Conservation (phyloP, 2,113 vertebrate genomes). For the Siniperca knerii region DNA sequence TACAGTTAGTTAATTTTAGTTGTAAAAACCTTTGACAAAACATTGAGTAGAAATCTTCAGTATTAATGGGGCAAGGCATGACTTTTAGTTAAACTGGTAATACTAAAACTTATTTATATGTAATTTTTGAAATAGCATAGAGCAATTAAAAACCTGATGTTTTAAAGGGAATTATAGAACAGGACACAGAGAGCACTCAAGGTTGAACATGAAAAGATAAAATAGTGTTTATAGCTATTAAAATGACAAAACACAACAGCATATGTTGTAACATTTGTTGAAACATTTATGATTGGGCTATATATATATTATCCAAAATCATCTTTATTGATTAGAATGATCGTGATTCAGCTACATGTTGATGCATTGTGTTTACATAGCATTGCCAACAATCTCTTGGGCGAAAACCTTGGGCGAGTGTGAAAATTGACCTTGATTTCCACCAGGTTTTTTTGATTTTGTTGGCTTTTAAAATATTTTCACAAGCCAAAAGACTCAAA, state of each 20-base stretch:
- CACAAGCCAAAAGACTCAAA: neutral
- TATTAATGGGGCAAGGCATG: neutral
- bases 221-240: neutral
- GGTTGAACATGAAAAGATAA: neutral
- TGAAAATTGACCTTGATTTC: neutral
- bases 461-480: neutral
- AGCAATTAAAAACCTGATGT: neutral
- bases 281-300: neutral
- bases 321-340: neutral
- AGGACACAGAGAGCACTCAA: neutral
- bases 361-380: neutral
- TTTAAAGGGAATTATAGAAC: neutral
- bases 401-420: neutral
- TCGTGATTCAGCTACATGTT: neutral
- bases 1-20: neutral
- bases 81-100: neutral
- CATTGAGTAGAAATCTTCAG: neutral
- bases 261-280: neutral
- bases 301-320: neutral
- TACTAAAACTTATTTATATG: neutral
- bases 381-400: neutral
- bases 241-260: neutral
- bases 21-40: neutral
- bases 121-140: neutral
- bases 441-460: neutral